Evolutionary conservation across 2,113 vertebrate species (phyloP).

Genomic region (Periophthalmodon schlosseri): DNA sequence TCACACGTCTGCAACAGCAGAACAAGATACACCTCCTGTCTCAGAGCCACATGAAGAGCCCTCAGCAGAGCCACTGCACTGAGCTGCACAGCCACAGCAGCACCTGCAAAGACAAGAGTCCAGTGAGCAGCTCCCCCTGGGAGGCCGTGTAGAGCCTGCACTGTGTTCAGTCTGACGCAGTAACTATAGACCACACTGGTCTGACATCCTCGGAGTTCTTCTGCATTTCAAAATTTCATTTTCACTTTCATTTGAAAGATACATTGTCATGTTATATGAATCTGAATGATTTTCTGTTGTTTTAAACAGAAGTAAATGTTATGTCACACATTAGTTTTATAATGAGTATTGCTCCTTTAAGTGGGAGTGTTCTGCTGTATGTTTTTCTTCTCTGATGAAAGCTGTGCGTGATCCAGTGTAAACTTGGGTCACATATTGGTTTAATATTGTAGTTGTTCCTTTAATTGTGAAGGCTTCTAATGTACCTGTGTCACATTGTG

Average conservation of each 20-base stretch:
- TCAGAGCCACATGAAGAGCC: not conserved
- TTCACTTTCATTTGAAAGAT: constrained; percentile 24
- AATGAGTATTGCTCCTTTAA: not conserved
- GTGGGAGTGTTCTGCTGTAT: not conserved
- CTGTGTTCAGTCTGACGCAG: not conserved
- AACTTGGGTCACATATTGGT: not conserved
- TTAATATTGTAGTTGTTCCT: not conserved
- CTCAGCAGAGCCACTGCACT: not conserved
- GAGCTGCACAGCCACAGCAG: constrained; percentile 1
- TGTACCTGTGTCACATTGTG: not conserved
- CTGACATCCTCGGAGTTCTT: constrained; percentile 2
- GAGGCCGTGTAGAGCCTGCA: constrained; percentile 61
- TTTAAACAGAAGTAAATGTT: not conserved
- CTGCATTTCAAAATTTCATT: not conserved
- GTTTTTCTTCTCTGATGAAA: not conserved
- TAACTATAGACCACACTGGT: constrained; percentile 38
- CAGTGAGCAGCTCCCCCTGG: constrained; percentile 42
- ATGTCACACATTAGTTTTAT: not conserved
- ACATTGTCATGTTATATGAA: constrained; percentile 30
- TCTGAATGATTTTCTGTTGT: not conserved
- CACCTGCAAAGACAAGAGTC: constrained; percentile 34
- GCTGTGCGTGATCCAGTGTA: not conserved
- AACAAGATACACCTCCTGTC: not conserved
- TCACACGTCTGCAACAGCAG: constrained; percentile 5
- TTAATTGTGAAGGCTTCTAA: not conserved